Percentiles rank a stretch among this genome's conserved stretches.
Evolutionary conservation across 64 coral and sea anemone species (phyloP).

Genomic region (Cladopsammia gracilis): DNA sequence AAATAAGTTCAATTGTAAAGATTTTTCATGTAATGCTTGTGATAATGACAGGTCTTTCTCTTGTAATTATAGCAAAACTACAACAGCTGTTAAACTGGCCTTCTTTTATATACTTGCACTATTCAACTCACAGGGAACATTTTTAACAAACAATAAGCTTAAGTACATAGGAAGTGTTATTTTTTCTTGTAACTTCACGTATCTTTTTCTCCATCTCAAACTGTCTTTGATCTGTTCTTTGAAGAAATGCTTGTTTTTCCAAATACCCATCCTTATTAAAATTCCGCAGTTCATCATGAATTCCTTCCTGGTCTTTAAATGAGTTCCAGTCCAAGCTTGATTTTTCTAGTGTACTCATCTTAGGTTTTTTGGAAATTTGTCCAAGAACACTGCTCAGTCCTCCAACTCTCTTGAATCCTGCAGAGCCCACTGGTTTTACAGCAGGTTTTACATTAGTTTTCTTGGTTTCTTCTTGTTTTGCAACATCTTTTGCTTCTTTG

Average conservation of each 20-base stretch:
- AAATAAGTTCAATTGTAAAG: too few species aligned
- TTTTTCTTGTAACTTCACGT: slow-evolving; percentile 69
- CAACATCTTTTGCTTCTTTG: slow-evolving; percentile 50
- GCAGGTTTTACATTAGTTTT: background rate
- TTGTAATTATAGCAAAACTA: too few species aligned
- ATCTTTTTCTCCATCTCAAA: slow-evolving; percentile 80
- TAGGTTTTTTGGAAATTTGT: slow-evolving; percentile 82
- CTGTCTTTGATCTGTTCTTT: slow-evolving; percentile 86
- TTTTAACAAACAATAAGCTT: too few species aligned
- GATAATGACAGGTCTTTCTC: too few species aligned
- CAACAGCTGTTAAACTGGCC: too few species aligned
- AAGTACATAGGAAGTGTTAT: background rate
- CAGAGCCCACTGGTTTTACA: background rate
- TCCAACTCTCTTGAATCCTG: slow-evolving; percentile 60
- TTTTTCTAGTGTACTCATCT: slow-evolving; percentile 89
- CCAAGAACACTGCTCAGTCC: slow-evolving; percentile 83
- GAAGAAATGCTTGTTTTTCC: slow-evolving; percentile 94
- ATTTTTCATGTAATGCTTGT: too few species aligned
- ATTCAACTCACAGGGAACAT: too few species aligned
- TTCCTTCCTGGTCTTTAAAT: slow-evolving; percentile 86
- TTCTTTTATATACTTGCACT: too few species aligned
- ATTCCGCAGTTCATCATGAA: slow-evolving; percentile 78
- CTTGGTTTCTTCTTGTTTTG: slow-evolving; percentile 31
- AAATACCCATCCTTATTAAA: slow-evolving; percentile 95
- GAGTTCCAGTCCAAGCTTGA: slow-evolving; percentile 87